phyloP scores from a whole-genome alignment of 1,140 invertebrate genomes.

The Phymorhynchus buccinoides region DNA sequence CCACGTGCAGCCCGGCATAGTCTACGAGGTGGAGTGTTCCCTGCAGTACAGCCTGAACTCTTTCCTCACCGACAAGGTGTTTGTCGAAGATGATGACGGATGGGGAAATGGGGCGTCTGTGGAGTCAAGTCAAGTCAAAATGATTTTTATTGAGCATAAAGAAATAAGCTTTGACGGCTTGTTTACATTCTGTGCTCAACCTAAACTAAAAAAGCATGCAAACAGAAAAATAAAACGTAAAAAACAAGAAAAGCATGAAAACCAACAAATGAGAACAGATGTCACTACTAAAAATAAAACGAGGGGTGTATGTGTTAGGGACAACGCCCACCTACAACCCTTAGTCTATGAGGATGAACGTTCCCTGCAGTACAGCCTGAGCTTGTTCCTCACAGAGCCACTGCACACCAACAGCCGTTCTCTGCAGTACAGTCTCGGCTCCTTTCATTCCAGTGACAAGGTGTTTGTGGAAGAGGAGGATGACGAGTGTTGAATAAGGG shows the following conservation, averaged over 20 bases:
- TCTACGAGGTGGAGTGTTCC: constrained; percentile 86
- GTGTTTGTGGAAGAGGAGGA: constrained; percentile 92
- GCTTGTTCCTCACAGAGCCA: constrained; percentile 87
- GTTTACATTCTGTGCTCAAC: no score
- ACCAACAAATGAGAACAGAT: no score
- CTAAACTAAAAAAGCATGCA: no score
- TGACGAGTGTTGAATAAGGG: no score
- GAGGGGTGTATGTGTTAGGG: no score
- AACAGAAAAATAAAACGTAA: no score
- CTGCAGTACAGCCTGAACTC: constrained; percentile 88
- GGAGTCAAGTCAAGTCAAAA: no score
- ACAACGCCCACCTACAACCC: constrained; percentile 75
- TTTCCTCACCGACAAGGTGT: constrained; percentile 95
- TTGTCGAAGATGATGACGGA: constrained; percentile 85
- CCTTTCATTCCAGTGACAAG: constrained; percentile 93
- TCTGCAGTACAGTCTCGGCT: constrained; percentile 88
- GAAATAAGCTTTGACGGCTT: no score
- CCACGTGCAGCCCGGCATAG: constrained; percentile 79
- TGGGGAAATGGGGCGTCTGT: background rate
- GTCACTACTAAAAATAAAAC: no score
- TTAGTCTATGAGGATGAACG: constrained; percentile 88
- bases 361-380: constrained; percentile 86
- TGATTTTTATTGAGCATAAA: no score
- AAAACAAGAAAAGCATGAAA: no score
- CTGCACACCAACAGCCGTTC: constrained; percentile 76